phyloP scores from a whole-genome alignment of 2,797 vertebrate species.

The Fistularia tabacaria region DNA sequence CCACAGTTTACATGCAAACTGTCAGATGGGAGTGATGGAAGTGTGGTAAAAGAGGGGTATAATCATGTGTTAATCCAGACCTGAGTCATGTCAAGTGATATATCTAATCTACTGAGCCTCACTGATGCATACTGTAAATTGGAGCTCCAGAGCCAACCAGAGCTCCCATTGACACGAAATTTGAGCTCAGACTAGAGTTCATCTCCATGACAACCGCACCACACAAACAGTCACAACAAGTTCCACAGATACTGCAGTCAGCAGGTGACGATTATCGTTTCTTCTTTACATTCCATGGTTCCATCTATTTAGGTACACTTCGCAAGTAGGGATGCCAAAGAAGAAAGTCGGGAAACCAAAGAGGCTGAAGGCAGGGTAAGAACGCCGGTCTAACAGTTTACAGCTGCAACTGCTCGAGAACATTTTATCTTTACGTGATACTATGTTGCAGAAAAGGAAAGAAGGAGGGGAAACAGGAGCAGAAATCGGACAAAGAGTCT shows the following conservation, averaged over 20 bases:
- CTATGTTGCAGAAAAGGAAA: constrained; percentile 67
- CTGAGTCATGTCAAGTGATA: too few species aligned
- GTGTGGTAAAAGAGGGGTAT: too few species aligned
- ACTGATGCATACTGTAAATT: too few species aligned
- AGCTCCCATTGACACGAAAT: constrained; percentile 11
- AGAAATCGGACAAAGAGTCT: constrained; percentile 71
- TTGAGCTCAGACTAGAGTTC: constrained; percentile 8
- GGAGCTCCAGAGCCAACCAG: too few species aligned
- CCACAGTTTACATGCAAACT: too few species aligned
- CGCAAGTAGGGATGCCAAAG: constrained; percentile 55
- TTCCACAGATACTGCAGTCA: constrained; percentile 1
- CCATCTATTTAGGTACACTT: neutral
- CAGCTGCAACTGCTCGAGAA: neutral
- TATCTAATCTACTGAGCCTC: too few species aligned
- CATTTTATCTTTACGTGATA: neutral
- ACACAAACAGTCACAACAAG: constrained; percentile 37
- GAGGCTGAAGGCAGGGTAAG: constrained; percentile 67
- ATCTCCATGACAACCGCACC: constrained; percentile 47
- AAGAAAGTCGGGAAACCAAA: constrained; percentile 67
- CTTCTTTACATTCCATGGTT: neutral
- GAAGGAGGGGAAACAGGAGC: constrained; percentile 66
- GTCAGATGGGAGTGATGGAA: too few species aligned
- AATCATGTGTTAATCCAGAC: too few species aligned
- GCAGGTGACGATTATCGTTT: neutral
- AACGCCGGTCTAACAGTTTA: neutral